Conservation (phyloP, 2,797 vertebrate genomes). For the Pristis pectinata region DNA sequence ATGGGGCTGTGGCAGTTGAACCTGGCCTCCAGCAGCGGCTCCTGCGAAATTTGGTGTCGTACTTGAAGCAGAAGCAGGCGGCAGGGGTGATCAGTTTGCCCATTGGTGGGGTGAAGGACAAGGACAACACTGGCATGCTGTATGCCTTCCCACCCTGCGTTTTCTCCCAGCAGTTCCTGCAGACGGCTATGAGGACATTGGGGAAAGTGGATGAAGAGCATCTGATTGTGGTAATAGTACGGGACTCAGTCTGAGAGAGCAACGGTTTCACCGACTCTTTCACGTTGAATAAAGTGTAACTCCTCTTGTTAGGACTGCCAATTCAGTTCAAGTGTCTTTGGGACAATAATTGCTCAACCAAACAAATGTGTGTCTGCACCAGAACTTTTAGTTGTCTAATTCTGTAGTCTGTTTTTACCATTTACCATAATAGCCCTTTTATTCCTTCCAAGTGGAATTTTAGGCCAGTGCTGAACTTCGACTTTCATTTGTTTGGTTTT, state of each 20-base stretch:
- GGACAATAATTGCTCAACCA: conserved; percentile 34
- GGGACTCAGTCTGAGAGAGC: conserved; percentile 65
- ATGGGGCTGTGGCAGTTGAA: conserved; percentile 62
- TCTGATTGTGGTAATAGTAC: conserved; percentile 91
- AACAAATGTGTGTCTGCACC: conserved; percentile 32
- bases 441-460: conserved; percentile 31
- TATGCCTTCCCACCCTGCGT: conserved; percentile 96
- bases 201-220: conserved; percentile 91
- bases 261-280: background rate
- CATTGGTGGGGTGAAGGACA: conserved; percentile 77
- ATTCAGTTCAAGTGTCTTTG: conserved; percentile 32
- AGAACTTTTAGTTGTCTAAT: conserved; percentile 20
- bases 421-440: conserved; percentile 31
- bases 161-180: conserved; percentile 93
- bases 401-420: conserved; percentile 34
- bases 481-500: conserved; percentile 38
- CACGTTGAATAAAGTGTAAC: background rate
- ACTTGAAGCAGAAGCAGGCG: conserved; percentile 97
- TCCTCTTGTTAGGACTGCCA: conserved; percentile 21
- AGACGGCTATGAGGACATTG: conserved; percentile 80
- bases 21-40: conserved; percentile 84
- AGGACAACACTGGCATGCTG: conserved; percentile 81
- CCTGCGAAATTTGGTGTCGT: conserved; percentile 94
- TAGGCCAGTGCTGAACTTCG: conserved; percentile 32
- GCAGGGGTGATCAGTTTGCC: conserved; percentile 94